A percentile compares a stretch with the other conserved stretches of the same genome.
Conservation (phyloP, 2,113 vertebrate species). For the Athene noctua region DNA sequence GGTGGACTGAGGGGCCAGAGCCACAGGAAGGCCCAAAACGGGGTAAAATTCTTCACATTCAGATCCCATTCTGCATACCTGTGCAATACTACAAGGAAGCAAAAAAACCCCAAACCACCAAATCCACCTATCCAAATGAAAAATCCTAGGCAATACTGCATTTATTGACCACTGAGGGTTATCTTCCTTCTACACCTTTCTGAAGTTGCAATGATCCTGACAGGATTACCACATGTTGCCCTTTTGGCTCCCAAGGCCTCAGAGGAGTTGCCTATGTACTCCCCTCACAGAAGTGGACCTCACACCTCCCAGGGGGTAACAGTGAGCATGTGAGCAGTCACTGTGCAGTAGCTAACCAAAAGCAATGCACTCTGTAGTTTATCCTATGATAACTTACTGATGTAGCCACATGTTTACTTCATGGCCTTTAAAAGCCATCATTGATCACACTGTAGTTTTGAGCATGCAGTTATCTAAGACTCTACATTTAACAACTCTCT, state of each 20-base stretch:
- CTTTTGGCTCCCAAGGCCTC: not conserved
- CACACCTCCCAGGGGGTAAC: not conserved
- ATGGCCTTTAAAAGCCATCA: not conserved
- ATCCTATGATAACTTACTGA: not conserved
- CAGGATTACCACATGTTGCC: not conserved
- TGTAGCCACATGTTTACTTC: not conserved
- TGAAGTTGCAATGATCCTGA: not conserved
- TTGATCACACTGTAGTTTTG: not conserved
- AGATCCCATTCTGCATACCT: not conserved
- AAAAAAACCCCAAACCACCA: not conserved
- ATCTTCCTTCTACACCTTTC: fast-evolving
- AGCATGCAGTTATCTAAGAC: not conserved
- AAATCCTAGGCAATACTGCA: not conserved
- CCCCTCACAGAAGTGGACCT: fast-evolving
- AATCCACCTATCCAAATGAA: not conserved
- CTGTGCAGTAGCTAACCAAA: not conserved
- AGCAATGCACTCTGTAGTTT: not conserved
- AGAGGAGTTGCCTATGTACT: not conserved
- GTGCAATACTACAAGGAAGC: not conserved
- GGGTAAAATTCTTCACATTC: not conserved
- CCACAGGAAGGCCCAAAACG: not conserved
- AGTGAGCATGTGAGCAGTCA: fast-evolving
- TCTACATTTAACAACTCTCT: not conserved
- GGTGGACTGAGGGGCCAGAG: not conserved
- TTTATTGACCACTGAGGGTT: not conserved